Conservation (phyloP, 2,797 vertebrate genomes). For the Lutjanus argentimaculatus region DNA sequence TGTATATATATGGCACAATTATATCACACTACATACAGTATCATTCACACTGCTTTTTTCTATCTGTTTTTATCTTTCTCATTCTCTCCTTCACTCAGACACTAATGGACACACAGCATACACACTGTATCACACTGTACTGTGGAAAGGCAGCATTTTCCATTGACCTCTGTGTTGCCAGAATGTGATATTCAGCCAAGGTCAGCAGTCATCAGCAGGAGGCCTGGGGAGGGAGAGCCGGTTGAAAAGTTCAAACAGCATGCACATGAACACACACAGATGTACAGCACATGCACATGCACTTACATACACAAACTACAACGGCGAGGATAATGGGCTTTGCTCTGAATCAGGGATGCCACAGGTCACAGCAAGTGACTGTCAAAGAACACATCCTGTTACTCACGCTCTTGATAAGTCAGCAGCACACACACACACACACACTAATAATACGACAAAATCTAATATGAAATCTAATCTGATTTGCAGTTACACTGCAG, state of each 20-base stretch:
- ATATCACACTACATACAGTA: constrained; percentile 11
- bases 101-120: constrained; percentile 50
- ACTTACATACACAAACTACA: constrained; percentile 35
- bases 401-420: constrained; percentile 36
- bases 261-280: constrained; percentile 55
- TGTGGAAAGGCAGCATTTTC: constrained; percentile 59
- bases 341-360: constrained; percentile 45
- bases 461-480: constrained; percentile 61
- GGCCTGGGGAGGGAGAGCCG: constrained; percentile 58
- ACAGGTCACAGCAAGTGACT: constrained; percentile 59
- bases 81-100: constrained; percentile 20
- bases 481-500: constrained; percentile 29
- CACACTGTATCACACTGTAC: constrained; percentile 30
- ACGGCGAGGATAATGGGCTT: constrained; percentile 46
- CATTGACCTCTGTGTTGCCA: constrained; percentile 66
- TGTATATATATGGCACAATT: constrained; percentile 23
- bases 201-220: constrained; percentile 80
- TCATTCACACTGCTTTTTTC: background rate
- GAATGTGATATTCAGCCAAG: constrained; percentile 79
- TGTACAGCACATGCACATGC: constrained; percentile 34
- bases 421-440: constrained; percentile 25
- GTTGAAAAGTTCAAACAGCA: constrained; percentile 80
- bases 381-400: constrained; percentile 52
- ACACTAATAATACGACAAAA: constrained; percentile 42
- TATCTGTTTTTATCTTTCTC: constrained; percentile 10